Evolutionary conservation across 2,113 vertebrate genomes (phyloP).

Genomic region (Romanogobio albipinnatus): DNA sequence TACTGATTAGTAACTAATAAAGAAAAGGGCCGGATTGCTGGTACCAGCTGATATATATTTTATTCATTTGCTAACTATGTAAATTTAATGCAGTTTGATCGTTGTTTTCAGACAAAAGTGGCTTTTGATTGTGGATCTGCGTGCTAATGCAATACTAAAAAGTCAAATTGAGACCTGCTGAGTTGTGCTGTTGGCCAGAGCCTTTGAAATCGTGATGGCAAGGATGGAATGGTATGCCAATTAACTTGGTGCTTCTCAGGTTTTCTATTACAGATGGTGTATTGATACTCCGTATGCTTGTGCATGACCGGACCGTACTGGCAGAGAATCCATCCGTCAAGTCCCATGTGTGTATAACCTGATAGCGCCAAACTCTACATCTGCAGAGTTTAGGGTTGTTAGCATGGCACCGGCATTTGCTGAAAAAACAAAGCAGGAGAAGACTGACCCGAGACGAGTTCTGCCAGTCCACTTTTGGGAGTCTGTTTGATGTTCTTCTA

Average conservation of each 20-base stretch:
- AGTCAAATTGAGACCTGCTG: slow-evolving; percentile 40
- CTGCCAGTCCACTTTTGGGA: neutral
- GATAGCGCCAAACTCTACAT: slow-evolving; percentile 20
- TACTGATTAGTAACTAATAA: neutral
- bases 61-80: neutral
- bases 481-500: neutral
- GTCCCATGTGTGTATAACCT: slow-evolving; percentile 40
- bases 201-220: slow-evolving; percentile 43
- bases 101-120: neutral
- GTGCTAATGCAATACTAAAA: neutral
- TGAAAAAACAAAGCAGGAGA: neutral
- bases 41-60: slow-evolving; percentile 4
- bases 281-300: slow-evolving; percentile 42
- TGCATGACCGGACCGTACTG: slow-evolving; percentile 21
- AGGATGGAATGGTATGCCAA: slow-evolving; percentile 46
- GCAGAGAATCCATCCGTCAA: neutral
- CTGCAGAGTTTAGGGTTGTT: neutral
- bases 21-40: neutral
- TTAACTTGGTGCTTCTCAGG: slow-evolving; percentile 19
- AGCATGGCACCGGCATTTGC: neutral
- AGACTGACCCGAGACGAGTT: neutral
- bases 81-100: neutral
- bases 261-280: slow-evolving; percentile 41
- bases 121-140: neutral
- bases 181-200: slow-evolving; percentile 17